phyloP scores from a whole-genome alignment of 2,797 vertebrate genomes.

The Yasuhikotakia modesta region DNA sequence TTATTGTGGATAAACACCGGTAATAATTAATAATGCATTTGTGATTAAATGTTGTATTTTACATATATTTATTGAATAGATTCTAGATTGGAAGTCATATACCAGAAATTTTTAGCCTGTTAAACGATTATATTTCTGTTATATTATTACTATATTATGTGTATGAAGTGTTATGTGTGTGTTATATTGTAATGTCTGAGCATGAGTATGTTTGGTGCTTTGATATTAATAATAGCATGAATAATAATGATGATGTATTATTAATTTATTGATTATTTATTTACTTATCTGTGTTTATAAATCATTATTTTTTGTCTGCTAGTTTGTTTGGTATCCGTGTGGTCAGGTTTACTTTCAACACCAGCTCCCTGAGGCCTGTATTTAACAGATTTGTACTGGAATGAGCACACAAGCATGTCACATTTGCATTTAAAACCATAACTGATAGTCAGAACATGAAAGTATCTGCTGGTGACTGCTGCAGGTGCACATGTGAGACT shows the following conservation, averaged over 20 bases:
- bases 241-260: too few species aligned
- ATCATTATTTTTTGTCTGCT: not conserved
- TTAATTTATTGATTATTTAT: too few species aligned
- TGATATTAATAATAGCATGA: too few species aligned
- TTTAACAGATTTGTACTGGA: not conserved
- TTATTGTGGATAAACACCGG: not conserved
- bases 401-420: not conserved
- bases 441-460: constrained; percentile 36
- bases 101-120: too few species aligned
- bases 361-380: not conserved
- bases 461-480: constrained; percentile 15
- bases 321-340: not conserved
- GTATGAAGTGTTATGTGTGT: not conserved
- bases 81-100: not conserved
- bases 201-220: not conserved
- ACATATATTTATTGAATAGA: not conserved
- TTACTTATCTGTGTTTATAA: too few species aligned
- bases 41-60: not conserved
- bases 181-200: not conserved
- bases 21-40: not conserved
- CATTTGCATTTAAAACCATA: constrained; percentile 53
- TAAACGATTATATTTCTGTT: too few species aligned
- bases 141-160: too few species aligned
- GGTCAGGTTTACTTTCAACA: not conserved
- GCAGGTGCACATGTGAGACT: constrained; percentile 77